Conservation (phyloP, 2,888 invertebrate species). For the Epicampocera succincta region DNA sequence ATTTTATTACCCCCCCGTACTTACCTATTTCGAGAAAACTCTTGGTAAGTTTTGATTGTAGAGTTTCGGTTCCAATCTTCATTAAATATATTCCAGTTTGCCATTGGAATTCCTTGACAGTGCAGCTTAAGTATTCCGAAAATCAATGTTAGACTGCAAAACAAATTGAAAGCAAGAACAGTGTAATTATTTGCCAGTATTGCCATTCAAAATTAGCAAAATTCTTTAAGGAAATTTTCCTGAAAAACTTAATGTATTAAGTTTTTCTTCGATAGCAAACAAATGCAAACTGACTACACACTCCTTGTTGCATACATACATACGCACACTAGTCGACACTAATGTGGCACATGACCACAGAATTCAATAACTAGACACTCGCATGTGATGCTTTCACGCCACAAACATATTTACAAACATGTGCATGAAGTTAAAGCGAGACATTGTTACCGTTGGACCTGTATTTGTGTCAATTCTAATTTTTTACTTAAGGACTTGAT, state of each 20-base stretch:
- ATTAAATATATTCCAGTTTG: slow-evolving; percentile 47
- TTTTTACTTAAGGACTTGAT: slow-evolving; percentile 64
- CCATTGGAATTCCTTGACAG: slow-evolving; percentile 69
- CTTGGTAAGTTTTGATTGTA: slow-evolving; percentile 47
- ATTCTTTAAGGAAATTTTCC: not conserved
- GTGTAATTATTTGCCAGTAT: no score
- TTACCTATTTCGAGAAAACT: slow-evolving; percentile 34
- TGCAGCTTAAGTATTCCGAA: slow-evolving; percentile 64
- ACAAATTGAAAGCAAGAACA: no score
- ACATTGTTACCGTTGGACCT: slow-evolving; percentile 12
- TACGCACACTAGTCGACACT: not conserved
- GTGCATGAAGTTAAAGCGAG: not conserved
- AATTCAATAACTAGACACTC: slow-evolving; percentile 36
- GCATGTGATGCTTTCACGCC: not conserved
- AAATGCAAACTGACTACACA: not conserved
- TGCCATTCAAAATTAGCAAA: not conserved
- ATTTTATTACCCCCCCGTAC: not conserved
- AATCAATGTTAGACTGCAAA: slow-evolving; percentile 55
- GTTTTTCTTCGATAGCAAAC: slow-evolving; percentile 33
- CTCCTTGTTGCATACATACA: not conserved
- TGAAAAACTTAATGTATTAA: not conserved
- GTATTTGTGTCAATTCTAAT: slow-evolving; percentile 61
- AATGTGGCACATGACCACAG: slow-evolving; percentile 48
- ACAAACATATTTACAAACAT: not conserved
- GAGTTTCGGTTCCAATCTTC: slow-evolving; percentile 37